phyloP scores from a whole-genome alignment of 2,888 invertebrate genomes.

The Polyommatus icarus region DNA sequence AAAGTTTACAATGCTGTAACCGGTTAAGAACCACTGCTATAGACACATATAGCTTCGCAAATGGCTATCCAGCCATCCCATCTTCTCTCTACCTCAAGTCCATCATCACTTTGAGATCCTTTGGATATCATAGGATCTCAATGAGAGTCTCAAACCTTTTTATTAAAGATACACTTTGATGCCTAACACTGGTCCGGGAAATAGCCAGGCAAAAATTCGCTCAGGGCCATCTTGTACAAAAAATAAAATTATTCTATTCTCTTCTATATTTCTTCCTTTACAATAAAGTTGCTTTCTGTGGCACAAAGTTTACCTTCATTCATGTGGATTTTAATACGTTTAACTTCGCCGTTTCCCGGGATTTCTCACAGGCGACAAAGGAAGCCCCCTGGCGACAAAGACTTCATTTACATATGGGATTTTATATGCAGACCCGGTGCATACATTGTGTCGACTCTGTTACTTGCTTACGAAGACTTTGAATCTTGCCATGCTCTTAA shows the following conservation, averaged over 20 bases:
- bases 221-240: too few relatives aligned
- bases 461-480: background rate
- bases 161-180: too few relatives aligned
- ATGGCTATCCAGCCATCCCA: too few relatives aligned
- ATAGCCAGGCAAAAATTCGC: too few relatives aligned
- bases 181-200: too few relatives aligned
- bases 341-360: background rate
- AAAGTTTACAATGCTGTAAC: too few relatives aligned
- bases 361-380: conserved; percentile 15
- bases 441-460: background rate
- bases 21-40: too few relatives aligned
- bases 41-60: too few relatives aligned
- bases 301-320: background rate
- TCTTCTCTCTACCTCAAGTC: too few relatives aligned
- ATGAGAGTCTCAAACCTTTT: too few relatives aligned
- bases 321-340: conserved; percentile 1
- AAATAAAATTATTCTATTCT: background rate
- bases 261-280: background rate
- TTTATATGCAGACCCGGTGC: background rate
- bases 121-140: too few relatives aligned
- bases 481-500: background rate
- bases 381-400: background rate
- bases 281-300: background rate
- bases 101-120: too few relatives aligned
- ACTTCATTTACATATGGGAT: conserved; percentile 1